Conservation (phyloP, 2,888 invertebrate genomes). For the Smittia aterrima region DNA sequence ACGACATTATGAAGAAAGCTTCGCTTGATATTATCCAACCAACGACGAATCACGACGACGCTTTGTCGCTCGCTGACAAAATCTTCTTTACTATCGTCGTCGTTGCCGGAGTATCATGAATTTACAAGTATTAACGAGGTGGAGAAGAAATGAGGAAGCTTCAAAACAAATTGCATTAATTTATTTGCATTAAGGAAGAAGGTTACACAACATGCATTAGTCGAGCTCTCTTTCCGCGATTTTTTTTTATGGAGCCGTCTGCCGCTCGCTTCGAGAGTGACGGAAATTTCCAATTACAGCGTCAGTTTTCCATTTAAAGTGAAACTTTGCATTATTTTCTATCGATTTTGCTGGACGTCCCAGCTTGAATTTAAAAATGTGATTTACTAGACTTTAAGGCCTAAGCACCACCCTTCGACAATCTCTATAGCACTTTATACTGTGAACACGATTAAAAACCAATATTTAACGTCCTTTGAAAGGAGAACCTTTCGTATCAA, state of each 20-base stretch:
- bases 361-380: neutral
- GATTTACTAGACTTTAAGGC: constrained; percentile 3
- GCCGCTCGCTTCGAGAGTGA: neutral
- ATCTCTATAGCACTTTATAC: constrained; percentile 15
- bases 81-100: too few species aligned
- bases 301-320: neutral
- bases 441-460: neutral
- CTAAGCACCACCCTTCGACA: constrained; percentile 18
- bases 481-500: neutral
- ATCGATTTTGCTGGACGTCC: neutral
- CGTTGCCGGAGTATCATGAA: too few species aligned
- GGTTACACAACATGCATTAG: neutral
- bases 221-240: neutral
- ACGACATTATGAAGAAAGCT: too few species aligned
- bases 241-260: too few species aligned
- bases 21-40: too few species aligned
- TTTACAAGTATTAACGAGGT: neutral
- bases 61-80: too few species aligned
- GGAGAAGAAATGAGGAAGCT: neutral
- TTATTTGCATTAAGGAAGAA: too few species aligned
- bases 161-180: neutral
- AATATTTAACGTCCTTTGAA: neutral
- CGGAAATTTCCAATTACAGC: neutral
- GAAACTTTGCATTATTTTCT: neutral
- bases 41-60: too few species aligned